These are phyloP conservation scores for Axis porcinus DNA, from an alignment of 2,113 vertebrate species.

Conservation along the genomic window DNA sequence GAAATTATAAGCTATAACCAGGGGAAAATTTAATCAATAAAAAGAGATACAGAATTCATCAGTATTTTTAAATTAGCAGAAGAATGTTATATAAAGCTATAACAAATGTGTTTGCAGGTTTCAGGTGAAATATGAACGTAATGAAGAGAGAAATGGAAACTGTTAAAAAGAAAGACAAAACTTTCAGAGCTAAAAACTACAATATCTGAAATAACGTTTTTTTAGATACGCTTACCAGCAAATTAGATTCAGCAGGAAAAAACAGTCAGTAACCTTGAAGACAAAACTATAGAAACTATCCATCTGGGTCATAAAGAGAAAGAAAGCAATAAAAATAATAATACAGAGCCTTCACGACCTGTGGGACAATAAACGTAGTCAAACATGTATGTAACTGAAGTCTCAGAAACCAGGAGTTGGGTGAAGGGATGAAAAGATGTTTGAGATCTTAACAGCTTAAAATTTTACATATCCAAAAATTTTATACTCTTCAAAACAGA, in stretches of 20 bases:
- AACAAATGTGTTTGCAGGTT: not conserved
- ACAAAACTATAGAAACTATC: not conserved
- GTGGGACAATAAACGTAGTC: not conserved
- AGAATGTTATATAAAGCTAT: not conserved
- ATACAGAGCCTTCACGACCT: not conserved
- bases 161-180: not conserved
- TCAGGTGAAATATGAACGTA: not conserved
- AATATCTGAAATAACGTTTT: not conserved
- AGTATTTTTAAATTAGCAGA: not conserved
- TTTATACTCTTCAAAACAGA: not conserved
- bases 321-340: not conserved
- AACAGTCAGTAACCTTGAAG: not conserved
- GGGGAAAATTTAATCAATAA: not conserved
- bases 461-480: not conserved
- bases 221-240: not conserved
- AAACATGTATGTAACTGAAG: not conserved
- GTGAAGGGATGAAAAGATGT: not conserved
- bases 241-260: not conserved
- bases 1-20: not conserved
- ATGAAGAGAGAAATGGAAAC: not conserved
- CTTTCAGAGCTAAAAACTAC: not conserved
- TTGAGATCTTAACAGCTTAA: not conserved
- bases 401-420: not conserved
- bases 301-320: not conserved
- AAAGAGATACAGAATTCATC: not conserved